phyloP scores from a whole-genome alignment of 2,797 vertebrate species.

The Apodemus agrarius region DNA sequence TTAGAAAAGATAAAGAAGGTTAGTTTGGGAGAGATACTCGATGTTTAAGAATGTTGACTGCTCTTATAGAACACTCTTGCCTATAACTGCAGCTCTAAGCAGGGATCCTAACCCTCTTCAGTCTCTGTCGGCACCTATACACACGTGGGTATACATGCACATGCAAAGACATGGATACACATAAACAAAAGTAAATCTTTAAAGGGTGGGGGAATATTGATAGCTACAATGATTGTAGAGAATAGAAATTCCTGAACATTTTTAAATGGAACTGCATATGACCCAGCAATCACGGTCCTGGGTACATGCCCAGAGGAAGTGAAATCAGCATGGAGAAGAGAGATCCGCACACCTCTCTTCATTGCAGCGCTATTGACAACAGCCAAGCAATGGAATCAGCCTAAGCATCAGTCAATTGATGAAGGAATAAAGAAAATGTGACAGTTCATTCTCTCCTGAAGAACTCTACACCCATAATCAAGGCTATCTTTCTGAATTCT shows the following conservation, averaged over 20 bases:
- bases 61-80: background rate
- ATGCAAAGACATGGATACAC: background rate
- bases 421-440: background rate
- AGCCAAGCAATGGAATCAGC: background rate
- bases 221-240: background rate
- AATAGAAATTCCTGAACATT: background rate
- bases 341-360: background rate
- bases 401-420: background rate
- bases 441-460: background rate
- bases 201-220: background rate
- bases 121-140: background rate
- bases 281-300: background rate
- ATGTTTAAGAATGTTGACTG: background rate
- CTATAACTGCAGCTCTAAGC: background rate
- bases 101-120: background rate
- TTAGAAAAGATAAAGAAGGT: background rate
- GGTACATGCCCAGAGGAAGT: background rate
- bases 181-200: background rate
- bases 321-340: background rate
- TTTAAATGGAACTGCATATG: background rate
- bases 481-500: background rate
- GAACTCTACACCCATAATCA: background rate
- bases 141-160: no score
- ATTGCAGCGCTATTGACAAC: background rate
- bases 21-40: no score